These are phyloP conservation scores for Myanophis thanlyinensis DNA, from an alignment of 2,113 vertebrate species.

Conservation along the genomic window DNA sequence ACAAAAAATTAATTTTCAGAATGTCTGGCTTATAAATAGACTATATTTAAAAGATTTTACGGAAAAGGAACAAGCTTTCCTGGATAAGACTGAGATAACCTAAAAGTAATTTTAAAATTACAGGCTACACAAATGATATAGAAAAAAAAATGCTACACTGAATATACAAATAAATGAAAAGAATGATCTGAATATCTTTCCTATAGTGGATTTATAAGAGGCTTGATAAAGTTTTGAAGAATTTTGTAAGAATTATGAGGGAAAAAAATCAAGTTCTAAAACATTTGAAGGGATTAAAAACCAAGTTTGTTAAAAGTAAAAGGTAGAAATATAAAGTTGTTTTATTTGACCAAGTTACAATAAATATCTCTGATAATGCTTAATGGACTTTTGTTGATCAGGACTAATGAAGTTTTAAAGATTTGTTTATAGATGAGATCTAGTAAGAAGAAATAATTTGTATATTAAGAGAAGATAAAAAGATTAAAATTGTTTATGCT, in stretches of 20 bases:
- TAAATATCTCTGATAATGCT: neutral
- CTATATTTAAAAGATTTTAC: neutral
- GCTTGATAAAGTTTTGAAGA: neutral
- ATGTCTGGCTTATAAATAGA: neutral
- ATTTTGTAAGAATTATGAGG: neutral
- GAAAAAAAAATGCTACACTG: neutral
- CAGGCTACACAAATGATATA: neutral
- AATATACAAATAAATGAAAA: neutral
- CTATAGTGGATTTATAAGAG: neutral
- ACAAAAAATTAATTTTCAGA: neutral
- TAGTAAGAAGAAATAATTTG: neutral
- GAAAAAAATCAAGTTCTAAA: neutral
- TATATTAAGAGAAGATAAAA: neutral
- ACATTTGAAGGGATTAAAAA: neutral
- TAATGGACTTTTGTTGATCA: neutral
- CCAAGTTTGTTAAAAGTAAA: neutral
- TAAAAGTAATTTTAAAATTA: neutral
- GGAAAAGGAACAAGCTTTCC: neutral
- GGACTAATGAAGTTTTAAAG: neutral
- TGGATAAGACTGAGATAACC: neutral
- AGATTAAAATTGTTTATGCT: neutral
- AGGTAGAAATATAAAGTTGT: neutral
- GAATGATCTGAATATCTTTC: neutral
- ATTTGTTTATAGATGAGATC: neutral
- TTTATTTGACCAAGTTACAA: neutral